A percentile compares a stretch with the other conserved stretches of the same genome.
These are phyloP conservation scores for Anolis apletophallus DNA, from an alignment of 2,797 vertebrate species.

Conservation along the genomic window DNA sequence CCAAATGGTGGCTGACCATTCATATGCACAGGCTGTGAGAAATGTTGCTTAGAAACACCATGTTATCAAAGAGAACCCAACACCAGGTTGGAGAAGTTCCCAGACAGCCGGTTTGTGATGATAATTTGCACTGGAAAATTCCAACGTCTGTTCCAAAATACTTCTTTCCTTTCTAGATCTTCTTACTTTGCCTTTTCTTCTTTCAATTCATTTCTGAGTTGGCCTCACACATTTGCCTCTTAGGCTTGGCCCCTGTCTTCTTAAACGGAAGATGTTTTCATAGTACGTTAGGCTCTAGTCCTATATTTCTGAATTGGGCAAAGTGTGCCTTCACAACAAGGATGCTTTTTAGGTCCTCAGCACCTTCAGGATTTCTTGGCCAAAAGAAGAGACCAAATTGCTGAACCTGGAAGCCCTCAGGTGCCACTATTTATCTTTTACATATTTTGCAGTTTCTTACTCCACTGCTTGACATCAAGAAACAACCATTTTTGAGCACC, in stretches of 20 bases:
- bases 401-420: no score
- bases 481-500: no score
- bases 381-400: no score
- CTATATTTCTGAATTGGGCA: not conserved
- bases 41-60: constrained; percentile 72
- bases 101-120: constrained; percentile 69
- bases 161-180: constrained; percentile 69
- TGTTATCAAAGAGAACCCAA: constrained; percentile 72
- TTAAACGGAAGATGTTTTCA: not conserved
- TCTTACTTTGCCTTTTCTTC: constrained; percentile 54
- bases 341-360: not conserved
- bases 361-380: not conserved
- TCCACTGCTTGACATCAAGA: no score
- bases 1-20: constrained; percentile 63
- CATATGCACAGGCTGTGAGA: constrained; percentile 42
- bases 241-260: not conserved
- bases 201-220: constrained; percentile 57
- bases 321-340: not conserved
- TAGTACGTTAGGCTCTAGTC: not conserved
- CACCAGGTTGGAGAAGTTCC: constrained; percentile 74
- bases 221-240: constrained; percentile 42
- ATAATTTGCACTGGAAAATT: constrained; percentile 76
- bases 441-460: no score
- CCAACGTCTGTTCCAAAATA: constrained; percentile 69
- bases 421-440: no score